phyloP scores from a whole-genome alignment of 2,113 vertebrate genomes.

The Charina bottae region DNA sequence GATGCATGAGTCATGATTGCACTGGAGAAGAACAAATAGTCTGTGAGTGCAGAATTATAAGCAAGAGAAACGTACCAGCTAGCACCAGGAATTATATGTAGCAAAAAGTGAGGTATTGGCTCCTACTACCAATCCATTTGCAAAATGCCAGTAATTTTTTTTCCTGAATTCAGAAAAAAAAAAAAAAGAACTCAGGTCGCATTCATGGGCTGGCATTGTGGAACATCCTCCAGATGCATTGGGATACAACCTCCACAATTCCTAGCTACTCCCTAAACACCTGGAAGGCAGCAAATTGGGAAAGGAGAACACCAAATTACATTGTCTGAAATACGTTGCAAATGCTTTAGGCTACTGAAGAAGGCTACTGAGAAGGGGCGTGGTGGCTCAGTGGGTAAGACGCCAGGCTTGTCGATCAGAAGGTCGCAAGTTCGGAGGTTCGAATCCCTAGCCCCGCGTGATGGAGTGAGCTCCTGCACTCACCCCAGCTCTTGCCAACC shows the following conservation, averaged over 20 bases:
- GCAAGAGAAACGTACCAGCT: neutral
- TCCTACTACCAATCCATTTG: neutral
- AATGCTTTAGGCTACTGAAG: too few species aligned
- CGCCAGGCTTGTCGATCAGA: too few species aligned
- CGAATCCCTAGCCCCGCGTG: too few species aligned
- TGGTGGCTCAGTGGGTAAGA: too few species aligned
- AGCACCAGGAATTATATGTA: neutral
- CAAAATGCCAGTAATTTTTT: neutral
- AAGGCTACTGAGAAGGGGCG: too few species aligned
- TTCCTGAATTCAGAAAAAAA: neutral
- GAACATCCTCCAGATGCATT: neutral
- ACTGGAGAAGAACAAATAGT: constrained; percentile 64
- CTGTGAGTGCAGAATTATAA: neutral
- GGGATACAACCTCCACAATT: neutral
- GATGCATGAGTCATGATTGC: constrained; percentile 92
- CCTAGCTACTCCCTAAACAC: neutral
- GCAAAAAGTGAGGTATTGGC: neutral
- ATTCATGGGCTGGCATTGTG: neutral
- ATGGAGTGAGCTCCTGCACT: too few species aligned
- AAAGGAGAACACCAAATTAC: neutral
- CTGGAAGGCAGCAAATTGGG: neutral
- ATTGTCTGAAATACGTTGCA: too few species aligned
- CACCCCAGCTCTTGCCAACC: too few species aligned
- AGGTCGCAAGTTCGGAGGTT: too few species aligned
- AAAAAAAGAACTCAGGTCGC: neutral